Base-by-base conservation (phyloP, 2,797 vertebrate species). In the Hippocampus kuda region DNA sequence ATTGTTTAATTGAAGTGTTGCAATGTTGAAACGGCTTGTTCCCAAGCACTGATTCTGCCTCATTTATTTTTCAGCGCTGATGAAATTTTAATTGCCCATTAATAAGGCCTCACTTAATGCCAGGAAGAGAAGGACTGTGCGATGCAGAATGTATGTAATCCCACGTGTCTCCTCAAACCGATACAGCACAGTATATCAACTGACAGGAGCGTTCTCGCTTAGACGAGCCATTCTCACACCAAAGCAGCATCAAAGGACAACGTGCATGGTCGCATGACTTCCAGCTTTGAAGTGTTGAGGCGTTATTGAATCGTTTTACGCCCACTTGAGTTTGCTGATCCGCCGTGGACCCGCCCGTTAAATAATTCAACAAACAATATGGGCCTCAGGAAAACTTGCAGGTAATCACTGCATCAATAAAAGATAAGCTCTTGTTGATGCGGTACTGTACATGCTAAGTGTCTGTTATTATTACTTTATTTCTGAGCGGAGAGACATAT, bases 1-100 rank as follows among this genome's bases (percentile, higher is more conserved):
- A 71, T 76, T 83, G 70, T 83, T 83, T 81, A 57, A 79, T 84
- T 84, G 77, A 77, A 69, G 75, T 76, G 77, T 72, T 79, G 75
- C 77, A 73, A 4, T 13, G 22, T 60, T 85, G 73, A 82, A 85
- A 84, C 75, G 64, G 74, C 70, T 82, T 71, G 67, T 73, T 88
- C 74, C 77, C 71, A 79, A 83, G 83, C 79, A 85, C 74, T 76
- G 70, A 84, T 82, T 85, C 77, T 27, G 46, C 77, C 78, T 86
- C 78, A 85, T 89, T 86, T 78, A 90, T 90, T 84, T 89, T 90
- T 90, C 79, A 89, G 79, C 24, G 63, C 71, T 41, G 76, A 83
- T 90, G 44, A 83, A 89, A 86, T 73, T 90, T 90, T 90, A 86
- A 91, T 88, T 81, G 79, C 71, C 77, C 81, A 86, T 89, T 89